phyloP scores from a whole-genome alignment of 2,113 vertebrate genomes.

The Lipotes vexillifer region DNA sequence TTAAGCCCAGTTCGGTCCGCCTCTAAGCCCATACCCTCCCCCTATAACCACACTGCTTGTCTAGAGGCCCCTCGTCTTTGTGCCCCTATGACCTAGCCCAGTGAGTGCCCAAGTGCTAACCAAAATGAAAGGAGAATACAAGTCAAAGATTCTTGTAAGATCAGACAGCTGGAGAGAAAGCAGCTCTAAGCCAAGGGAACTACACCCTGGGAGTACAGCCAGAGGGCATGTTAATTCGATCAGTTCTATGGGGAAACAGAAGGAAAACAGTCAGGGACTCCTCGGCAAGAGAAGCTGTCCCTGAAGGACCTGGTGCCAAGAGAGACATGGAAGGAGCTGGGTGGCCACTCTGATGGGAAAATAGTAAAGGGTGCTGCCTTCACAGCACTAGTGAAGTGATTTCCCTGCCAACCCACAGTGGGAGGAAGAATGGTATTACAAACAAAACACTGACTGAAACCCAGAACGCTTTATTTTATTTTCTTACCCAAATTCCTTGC shows the following conservation, averaged over 20 bases:
- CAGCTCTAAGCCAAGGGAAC: neutral
- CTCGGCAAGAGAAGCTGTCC: neutral
- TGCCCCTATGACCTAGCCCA: neutral
- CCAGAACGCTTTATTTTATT: neutral
- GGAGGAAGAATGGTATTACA: neutral
- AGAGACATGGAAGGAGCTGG: neutral
- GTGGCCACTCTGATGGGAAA: neutral
- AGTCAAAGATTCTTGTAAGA: neutral
- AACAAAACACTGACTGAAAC: neutral
- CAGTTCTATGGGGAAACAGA: neutral
- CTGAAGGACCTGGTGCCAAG: neutral
- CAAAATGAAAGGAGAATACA: neutral
- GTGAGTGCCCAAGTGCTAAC: neutral
- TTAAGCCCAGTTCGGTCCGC: neutral
- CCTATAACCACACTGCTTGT: neutral
- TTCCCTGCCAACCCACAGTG: neutral
- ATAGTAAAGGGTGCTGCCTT: neutral
- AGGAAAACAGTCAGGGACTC: neutral
- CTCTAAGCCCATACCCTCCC: neutral
- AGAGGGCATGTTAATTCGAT: neutral
- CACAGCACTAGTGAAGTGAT: neutral
- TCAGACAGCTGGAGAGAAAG: neutral
- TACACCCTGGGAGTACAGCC: neutral
- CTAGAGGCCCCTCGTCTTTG: neutral
- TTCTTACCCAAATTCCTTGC: slow-evolving; percentile 86